Base-by-base conservation (phyloP, 2,113 vertebrate species). In the Periophthalmus modestus region DNA sequence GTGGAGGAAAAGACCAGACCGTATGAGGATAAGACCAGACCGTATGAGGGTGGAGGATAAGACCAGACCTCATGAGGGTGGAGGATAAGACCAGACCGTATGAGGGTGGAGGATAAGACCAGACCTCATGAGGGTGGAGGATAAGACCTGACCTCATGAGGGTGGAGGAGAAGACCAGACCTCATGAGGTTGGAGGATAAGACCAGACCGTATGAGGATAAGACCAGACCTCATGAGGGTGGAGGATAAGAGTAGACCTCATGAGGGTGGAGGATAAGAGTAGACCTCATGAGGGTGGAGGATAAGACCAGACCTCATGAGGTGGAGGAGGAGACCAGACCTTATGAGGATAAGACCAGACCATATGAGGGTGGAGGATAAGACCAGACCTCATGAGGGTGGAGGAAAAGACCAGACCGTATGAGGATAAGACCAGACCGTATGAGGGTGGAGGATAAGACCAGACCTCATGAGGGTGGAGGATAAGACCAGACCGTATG, bases 371-470 rank as follows among this genome's bases (percentile, higher is more conserved):
- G n/a, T n/a, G n/a, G n/a, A n/a, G n/a, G n/a, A n/a, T n/a, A n/a
- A n/a, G 71, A 84, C 72, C 61, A 76, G 58, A 78, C 78, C 77
- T 50, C 39, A 39, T 82, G 66, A 71, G 63, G 19, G 58, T 58
- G n/a, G n/a, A n/a, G n/a, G n/a, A n/a, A n/a, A n/a, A n/a, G n/a
- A n/a, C n/a, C n/a, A n/a, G n/a, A n/a, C n/a, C n/a, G n/a, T n/a
- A n/a, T n/a, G n/a, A n/a, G n/a, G n/a, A n/a, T n/a, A n/a, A n/a
- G 71, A 84, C 72, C 61, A 76, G 58, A 78, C 78, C 77, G 46
- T 46, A 39, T 82, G 66, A 71, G 63, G 19, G 58, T 58, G n/a
- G n/a, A n/a, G n/a, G n/a, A n/a, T n/a, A n/a, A n/a, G 71, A 84
- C 72, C 61, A 76, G 58, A 78, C 78, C 77, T 50, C 39, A 39